A percentile compares a stretch with the other conserved stretches of the same genome.
Conservation (phyloP, 2,113 vertebrate genomes). For the Alethe castanea region DNA sequence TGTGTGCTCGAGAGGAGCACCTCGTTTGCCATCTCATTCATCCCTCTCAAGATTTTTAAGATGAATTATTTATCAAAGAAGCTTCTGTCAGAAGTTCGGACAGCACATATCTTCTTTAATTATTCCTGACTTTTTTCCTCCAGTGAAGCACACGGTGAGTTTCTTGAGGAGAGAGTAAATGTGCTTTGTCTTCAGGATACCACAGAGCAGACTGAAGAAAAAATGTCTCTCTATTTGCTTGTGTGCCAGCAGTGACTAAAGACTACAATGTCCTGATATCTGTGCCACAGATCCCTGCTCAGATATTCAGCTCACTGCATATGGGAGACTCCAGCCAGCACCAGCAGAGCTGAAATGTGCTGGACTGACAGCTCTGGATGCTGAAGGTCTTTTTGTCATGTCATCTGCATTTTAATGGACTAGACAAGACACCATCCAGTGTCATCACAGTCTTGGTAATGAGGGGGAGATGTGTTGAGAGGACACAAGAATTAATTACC, state of each 20-base stretch:
- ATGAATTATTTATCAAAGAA: constrained; percentile 55
- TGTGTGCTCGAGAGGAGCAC: not conserved
- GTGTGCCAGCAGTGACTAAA: not conserved
- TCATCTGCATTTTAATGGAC: not conserved
- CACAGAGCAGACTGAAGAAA: not conserved
- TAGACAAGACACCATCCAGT: not conserved
- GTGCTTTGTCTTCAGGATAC: not conserved
- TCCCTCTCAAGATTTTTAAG: not conserved
- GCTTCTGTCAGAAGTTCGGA: constrained; percentile 34
- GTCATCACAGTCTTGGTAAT: not conserved
- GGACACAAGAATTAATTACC: not conserved
- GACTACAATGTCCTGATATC: not conserved
- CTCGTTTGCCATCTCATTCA: not conserved
- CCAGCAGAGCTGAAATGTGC: not conserved
- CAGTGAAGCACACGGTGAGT: not conserved
- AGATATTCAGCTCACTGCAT: not conserved
- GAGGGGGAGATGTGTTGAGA: not conserved
- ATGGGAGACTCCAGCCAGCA: not conserved
- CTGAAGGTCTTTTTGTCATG: not conserved
- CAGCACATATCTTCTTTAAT: constrained; percentile 43
- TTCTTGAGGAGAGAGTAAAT: not conserved
- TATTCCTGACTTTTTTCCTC: constrained; percentile 26
- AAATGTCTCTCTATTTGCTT: not conserved
- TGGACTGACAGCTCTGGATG: not conserved
- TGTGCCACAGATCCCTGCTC: not conserved